Evolutionary conservation across 2,888 invertebrate genomes (phyloP), one percentile per base, ranked within the genome.

Genomic region (Muschampia plurimacula): DNA sequence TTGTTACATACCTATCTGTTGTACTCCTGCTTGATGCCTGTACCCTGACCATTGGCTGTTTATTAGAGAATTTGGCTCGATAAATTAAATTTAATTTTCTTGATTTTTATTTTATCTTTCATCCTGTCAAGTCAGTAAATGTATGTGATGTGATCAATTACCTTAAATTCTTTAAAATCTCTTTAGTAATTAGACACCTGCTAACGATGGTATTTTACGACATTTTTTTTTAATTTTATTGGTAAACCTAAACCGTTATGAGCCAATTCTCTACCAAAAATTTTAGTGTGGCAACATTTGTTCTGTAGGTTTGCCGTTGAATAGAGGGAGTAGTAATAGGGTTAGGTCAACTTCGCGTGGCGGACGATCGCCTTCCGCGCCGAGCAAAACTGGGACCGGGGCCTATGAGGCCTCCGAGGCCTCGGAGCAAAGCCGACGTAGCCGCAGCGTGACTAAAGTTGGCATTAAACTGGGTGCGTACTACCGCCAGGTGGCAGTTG

Each of bases 251-350:
- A 55, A 22, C 55, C 22, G 55, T 10, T 55, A 57, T 28, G 77
- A 74, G 74, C 74, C 76, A 76, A 76, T 75, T 75, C 76, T 74
- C 75, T 67, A 65, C 74, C 49, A 70, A 67, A 78, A 76, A 77
- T 76, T 79, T 79, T 80, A 80, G 81, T 78, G 72, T 78, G 75
- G 74, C 76, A 75, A 83, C 82, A 83, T 88, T 90, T 92, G 86
- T 92, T 88, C 90, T 92, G 90, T 96, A 93, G 95, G 95, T 90
- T 95, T 96, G 90, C 95, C 95, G 93, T 96, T 96, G 92, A 95
- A 95, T 93, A 95, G 95, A 89, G 95, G 95, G 79, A 90, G 93
- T 89, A 94, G 95, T 92, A 93, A 92, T 92, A 95, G 95, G 84
- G 92, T 95, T 89, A 95, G 95, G 88, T 94, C 95, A 77, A 87